Conservation (phyloP, 1,140 invertebrate genomes). For the Achroia grisella region DNA sequence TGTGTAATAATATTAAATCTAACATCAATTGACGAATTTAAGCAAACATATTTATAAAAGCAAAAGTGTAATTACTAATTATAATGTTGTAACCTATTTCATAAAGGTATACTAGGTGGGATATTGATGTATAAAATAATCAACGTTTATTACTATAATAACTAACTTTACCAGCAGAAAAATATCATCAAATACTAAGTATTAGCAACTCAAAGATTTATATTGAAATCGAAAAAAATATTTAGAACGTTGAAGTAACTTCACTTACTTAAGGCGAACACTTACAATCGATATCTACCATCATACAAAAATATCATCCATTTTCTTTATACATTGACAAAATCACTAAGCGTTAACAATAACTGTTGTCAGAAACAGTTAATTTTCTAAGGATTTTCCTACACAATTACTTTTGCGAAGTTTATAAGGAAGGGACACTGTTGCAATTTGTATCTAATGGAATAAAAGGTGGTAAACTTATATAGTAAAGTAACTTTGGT, state of each 20-base stretch:
- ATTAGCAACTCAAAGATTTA: slow-evolving; percentile 11
- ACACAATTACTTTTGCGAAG: slow-evolving; percentile 8
- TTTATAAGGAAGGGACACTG: slow-evolving; percentile 28
- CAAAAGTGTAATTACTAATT: slow-evolving; percentile 8
- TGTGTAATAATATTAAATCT: slow-evolving; percentile 9
- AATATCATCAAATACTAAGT: slow-evolving; percentile 11
- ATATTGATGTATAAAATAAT: slow-evolving; percentile 40
- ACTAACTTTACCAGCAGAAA: slow-evolving; percentile 26
- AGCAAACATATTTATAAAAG: slow-evolving; percentile 13
- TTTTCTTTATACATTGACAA: slow-evolving; percentile 51
- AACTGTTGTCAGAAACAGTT: slow-evolving; percentile 8
- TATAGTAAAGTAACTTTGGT: slow-evolving; percentile 36
- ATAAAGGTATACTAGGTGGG: slow-evolving; percentile 64
- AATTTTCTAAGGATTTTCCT: slow-evolving; percentile 3
- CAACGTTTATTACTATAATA: slow-evolving; percentile 10
- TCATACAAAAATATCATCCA: slow-evolving; percentile 72
- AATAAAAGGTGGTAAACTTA: slow-evolving; percentile 14
- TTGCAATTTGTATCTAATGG: slow-evolving; percentile 12
- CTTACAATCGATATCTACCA: slow-evolving; percentile 44
- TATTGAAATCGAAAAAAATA: background rate
- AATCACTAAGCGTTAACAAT: slow-evolving; percentile 50
- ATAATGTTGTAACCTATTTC: slow-evolving; percentile 26
- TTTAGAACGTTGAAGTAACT: background rate
- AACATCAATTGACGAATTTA: slow-evolving; percentile 32
- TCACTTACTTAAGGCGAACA: slow-evolving; percentile 25